Base-by-base conservation (phyloP, 2,888 invertebrate species). In the Nemoura dubitans region DNA sequence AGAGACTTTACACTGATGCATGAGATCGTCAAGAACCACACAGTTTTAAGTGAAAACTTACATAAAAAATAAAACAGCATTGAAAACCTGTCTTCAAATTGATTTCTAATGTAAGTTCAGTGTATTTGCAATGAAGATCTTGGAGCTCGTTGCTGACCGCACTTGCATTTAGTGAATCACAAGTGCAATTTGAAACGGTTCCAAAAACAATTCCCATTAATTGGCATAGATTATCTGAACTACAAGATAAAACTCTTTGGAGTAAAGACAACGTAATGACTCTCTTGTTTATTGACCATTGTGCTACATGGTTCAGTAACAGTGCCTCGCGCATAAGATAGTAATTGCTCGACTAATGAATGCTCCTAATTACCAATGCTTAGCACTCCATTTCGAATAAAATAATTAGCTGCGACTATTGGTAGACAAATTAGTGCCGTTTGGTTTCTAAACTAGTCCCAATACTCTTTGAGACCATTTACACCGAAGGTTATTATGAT, bases 151-250 rank as follows among this genome's bases (percentile, higher is more conserved):
- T 21, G 21, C 21, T 10, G 14, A 59, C 14, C 59, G 59, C 36
- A 36, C 3, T 3, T 36, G 10, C 36, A 36, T 6, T 3, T 36
- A 10, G 36, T 36, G 36, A 59, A 59, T 59, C 59, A 21, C 16
- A 7, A 59, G 21, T 3, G 16, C 3, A 7, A 21, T 59, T 59
- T 59, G 59, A 59, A 59, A 59, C 59, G 59, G 14, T 59, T 59
- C 59, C 59, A 59, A 21, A 59, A 59, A 59, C 59, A 59, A 59
- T 59, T 59, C 14, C 59, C 59, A 59, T 59, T 59, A 59, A 59
- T 59, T 59, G n/a, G 59, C 59, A 59, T 59, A 59, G 59, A 59
- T 59, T 59, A 59, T 59, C 59, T 59, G 59, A 59, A 59, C 59
- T 59, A 59, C 59, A 59, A 59, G 59, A 59, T 59, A 59, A 59